Conservation (phyloP, 1,140 invertebrate species). For the Cyclargus thomasi region DNA sequence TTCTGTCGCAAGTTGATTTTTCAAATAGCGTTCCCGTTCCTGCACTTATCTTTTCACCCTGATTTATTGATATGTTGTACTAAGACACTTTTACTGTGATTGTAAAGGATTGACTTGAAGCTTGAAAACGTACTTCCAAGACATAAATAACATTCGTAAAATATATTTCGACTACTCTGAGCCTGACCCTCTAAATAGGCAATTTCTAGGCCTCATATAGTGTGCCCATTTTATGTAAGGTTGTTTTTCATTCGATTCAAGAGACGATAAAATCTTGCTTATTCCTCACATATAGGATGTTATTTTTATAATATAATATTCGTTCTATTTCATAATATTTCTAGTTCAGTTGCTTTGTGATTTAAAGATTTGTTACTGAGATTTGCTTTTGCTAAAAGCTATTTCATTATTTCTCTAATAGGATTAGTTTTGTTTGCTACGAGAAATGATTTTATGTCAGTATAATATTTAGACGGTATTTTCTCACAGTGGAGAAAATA, state of each 20-base stretch:
- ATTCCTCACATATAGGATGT: not conserved
- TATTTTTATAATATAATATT: not conserved
- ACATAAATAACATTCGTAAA: conserved; percentile 18
- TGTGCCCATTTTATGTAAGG: conserved; percentile 10
- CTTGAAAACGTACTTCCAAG: conserved; percentile 1
- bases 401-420: no score
- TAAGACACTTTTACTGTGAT: not conserved
- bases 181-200: conserved; percentile 19
- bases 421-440: no score
- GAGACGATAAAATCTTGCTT: conserved; percentile 7
- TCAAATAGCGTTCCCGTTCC: no score
- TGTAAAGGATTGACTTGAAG: not conserved
- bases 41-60: no score
- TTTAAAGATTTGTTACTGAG: not conserved
- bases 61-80: not conserved
- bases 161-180: conserved; percentile 17
- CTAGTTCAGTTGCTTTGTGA: not conserved
- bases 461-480: no score
- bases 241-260: not conserved
- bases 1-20: no score
- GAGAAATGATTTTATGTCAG: no score
- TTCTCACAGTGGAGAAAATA: no score
- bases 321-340: no score
- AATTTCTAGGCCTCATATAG: conserved; percentile 16
- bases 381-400: no score